phyloP scores from a whole-genome alignment of 2,888 invertebrate genomes.

The Acleris holmiana region DNA sequence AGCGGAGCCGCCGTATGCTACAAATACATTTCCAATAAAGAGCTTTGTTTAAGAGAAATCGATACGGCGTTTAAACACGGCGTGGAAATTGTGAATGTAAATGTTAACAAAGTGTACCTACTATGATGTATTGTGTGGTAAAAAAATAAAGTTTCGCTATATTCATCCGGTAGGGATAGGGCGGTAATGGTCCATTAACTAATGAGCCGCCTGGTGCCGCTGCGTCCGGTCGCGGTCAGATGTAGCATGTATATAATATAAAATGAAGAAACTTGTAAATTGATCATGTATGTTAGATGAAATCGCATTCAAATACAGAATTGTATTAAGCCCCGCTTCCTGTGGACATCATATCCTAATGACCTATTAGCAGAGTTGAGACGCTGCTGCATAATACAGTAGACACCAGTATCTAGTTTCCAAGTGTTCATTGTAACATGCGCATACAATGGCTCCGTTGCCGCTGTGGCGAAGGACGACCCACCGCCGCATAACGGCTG shows the following conservation, averaged over 20 bases:
- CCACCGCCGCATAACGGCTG: slow-evolving; percentile 73
- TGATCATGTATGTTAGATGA: slow-evolving; percentile 41
- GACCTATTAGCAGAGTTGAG: slow-evolving; percentile 62
- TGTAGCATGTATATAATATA: slow-evolving; percentile 39
- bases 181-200: slow-evolving; percentile 50
- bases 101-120: background rate
- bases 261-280: slow-evolving; percentile 53
- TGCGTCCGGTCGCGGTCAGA: slow-evolving; percentile 52
- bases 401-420: slow-evolving; percentile 77
- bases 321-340: slow-evolving; percentile 19
- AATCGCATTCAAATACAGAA: slow-evolving; percentile 6
- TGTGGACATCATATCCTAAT: slow-evolving; percentile 30
- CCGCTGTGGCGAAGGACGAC: slow-evolving; percentile 80
- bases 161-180: slow-evolving; percentile 31
- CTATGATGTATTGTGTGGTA: background rate
- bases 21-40: slow-evolving; percentile 32
- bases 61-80: slow-evolving; percentile 13
- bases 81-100: slow-evolving; percentile 2
- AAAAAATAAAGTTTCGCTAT: slow-evolving; percentile 27
- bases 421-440: slow-evolving; percentile 73
- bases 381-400: slow-evolving; percentile 46
- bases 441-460: slow-evolving; percentile 71
- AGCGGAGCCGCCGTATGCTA: slow-evolving; percentile 18
- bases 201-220: slow-evolving; percentile 52
- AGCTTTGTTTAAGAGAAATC: slow-evolving; percentile 32